Base-by-base conservation (phyloP, 2,888 invertebrate genomes). In the Polylopha cassiicola region DNA sequence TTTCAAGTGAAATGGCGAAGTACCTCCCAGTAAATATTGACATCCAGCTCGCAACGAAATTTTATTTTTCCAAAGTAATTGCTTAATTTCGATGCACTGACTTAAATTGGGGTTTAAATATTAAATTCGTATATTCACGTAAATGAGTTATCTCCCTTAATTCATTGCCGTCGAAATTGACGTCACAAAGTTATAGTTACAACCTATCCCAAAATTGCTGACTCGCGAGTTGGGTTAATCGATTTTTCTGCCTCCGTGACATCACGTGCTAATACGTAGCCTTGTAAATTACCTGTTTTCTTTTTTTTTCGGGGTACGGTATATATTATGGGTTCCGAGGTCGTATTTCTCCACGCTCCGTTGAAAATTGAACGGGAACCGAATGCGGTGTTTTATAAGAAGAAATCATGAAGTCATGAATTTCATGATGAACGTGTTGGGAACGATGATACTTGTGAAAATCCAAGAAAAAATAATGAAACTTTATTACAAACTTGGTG, bases 211-310 rank as follows among this genome's bases (percentile, higher is more conserved):
- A 66, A 65, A 65, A 64, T 66, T 71, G 74, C 76, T 73, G 74
- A 73, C 64, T 65, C 50, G 61, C 62, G 55, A 60, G 59, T 62
- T 60, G 60, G 72, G 61, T 59, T 73, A 78, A 77, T 78, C 72
- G 71, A 77, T 74, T 74, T 71, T 78, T 79, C 73, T 72, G 74
- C 70, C 61, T 57, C 61, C 62, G 59, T 64, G 67, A 61, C 59
- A 61, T 71, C 77, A 78, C 74, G 76, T 76, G 56, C 54, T 56
- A 50, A 52, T 53, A 52, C 57, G 65, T 57, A 63, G 57, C 43
- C 44, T 41, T 45, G 49, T 50, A 50, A 53, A 50, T 51, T 50
- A 50, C 50, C 50, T 55, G 52, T 65, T 71, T 63, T 62, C 62
- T 70, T 73, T 74, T 73, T 65, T 58, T 53, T 48, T 30, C n/a